These are phyloP conservation scores for Chiloscyllium plagiosum DNA, from an alignment of 2,113 vertebrate species.

Conservation along the genomic window DNA sequence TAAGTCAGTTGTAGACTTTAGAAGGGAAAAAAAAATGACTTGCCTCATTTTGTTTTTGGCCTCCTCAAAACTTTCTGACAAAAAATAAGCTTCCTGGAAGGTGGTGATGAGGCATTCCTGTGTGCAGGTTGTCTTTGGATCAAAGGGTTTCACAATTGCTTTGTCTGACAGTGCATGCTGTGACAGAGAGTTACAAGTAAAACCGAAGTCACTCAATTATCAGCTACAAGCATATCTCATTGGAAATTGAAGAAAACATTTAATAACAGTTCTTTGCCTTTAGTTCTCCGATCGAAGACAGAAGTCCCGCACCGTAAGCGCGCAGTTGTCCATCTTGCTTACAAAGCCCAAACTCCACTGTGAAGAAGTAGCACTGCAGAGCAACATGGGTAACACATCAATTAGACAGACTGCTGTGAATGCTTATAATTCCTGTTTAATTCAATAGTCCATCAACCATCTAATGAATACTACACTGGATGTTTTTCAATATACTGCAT, in stretches of 20 bases:
- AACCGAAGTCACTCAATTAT: slow-evolving; percentile 39
- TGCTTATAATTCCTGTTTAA: neutral
- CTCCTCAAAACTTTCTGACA: slow-evolving; percentile 96
- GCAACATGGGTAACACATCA: neutral
- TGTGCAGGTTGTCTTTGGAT: slow-evolving; percentile 84
- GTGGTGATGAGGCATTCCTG: slow-evolving; percentile 97
- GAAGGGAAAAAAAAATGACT: slow-evolving; percentile 43
- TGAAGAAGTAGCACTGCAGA: slow-evolving; percentile 95
- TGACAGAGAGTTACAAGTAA: slow-evolving; percentile 49
- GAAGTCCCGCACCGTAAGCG: slow-evolving; percentile 87
- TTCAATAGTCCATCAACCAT: neutral
- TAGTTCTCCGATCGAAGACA: slow-evolving; percentile 93
- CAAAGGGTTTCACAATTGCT: slow-evolving; percentile 81
- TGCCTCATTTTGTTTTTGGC: slow-evolving; percentile 98
- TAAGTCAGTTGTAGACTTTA: neutral
- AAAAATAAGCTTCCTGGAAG: slow-evolving; percentile 93
- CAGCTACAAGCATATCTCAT: slow-evolving; percentile 44
- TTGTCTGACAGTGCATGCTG: slow-evolving; percentile 91
- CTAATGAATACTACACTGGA: neutral
- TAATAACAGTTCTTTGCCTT: slow-evolving; percentile 58
- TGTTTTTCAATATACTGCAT: neutral
- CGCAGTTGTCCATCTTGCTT: slow-evolving; percentile 95
- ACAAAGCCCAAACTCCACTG: slow-evolving; percentile 94
- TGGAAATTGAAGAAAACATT: slow-evolving; percentile 41
- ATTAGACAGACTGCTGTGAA: neutral